Percentiles rank a stretch among this genome's conserved stretches.
These are phyloP conservation scores for Gouania willdenowi DNA, from an alignment of 2,797 vertebrate species.

Conservation along the genomic window DNA sequence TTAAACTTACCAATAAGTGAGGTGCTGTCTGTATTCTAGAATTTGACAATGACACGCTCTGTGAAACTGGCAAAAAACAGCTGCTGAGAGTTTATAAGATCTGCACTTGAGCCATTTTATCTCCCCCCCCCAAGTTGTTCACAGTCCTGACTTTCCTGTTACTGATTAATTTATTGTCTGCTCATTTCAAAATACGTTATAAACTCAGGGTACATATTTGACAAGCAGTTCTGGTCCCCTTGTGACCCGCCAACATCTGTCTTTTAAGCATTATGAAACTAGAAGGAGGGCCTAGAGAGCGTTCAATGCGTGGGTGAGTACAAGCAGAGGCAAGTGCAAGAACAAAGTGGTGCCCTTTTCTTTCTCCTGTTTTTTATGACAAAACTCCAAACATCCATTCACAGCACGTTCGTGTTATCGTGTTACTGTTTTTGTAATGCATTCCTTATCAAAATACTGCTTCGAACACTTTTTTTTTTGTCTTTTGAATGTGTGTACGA, in stretches of 20 bases:
- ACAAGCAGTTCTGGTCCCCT: not conserved
- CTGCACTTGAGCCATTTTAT: not conserved
- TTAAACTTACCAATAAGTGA: too few relatives aligned
- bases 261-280: conserved; percentile 26
- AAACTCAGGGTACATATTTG: not conserved
- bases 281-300: conserved; percentile 8
- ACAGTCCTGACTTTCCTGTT: too few relatives aligned
- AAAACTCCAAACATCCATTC: conserved; percentile 8
- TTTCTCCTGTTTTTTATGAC: conserved; percentile 14
- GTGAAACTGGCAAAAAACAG: too few relatives aligned
- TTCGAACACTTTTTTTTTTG: conserved; percentile 15
- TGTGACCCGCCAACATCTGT: not conserved
- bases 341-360: conserved; percentile 17
- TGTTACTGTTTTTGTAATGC: too few relatives aligned
- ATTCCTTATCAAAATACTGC: too few relatives aligned
- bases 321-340: conserved; percentile 58
- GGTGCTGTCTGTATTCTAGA: too few relatives aligned
- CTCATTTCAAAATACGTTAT: not conserved
- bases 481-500: not conserved
- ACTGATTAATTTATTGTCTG: too few relatives aligned
- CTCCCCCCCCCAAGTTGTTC: too few relatives aligned
- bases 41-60: too few relatives aligned
- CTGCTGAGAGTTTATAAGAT: not conserved
- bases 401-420: conserved; percentile 26
- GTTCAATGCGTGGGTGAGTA: conserved; percentile 36